A percentile compares a stretch with the other conserved stretches of the same genome.
phyloP scores from a whole-genome alignment of 2,113 vertebrate genomes.

The Microtus richardsoni region DNA sequence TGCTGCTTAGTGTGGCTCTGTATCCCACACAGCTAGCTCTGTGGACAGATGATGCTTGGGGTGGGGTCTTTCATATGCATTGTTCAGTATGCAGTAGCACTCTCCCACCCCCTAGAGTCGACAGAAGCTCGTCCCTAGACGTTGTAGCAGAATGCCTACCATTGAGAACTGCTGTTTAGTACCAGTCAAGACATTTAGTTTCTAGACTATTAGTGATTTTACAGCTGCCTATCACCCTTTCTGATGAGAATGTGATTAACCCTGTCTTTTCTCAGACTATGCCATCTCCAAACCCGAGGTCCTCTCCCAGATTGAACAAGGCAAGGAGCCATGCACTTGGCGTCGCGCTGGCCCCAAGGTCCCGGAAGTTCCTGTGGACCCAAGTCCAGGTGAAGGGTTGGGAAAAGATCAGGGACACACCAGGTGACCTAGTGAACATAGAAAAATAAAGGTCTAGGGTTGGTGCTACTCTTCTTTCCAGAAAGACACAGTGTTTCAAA shows the following conservation, averaged over 20 bases:
- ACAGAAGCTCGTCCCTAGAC: not conserved
- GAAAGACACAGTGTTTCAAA: not conserved
- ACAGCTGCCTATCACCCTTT: not conserved
- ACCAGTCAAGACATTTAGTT: not conserved
- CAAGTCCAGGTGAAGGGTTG: constrained; percentile 77
- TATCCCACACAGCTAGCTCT: fast-evolving
- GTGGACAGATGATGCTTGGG: not conserved
- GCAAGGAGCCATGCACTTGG: constrained; percentile 75
- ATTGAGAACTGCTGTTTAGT: not conserved
- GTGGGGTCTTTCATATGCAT: not conserved
- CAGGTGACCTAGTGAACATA: not conserved
- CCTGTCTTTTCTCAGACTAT: constrained; percentile 75
- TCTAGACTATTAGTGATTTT: not conserved
- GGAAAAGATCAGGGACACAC: not conserved
- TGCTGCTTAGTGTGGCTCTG: not conserved
- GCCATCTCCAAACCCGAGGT: constrained; percentile 80
- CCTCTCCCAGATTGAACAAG: constrained; percentile 77
- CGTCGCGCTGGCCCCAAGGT: constrained; percentile 19
- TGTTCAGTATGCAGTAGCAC: not conserved
- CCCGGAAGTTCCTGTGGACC: constrained; percentile 69
- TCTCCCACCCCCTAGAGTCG: too few relatives aligned
- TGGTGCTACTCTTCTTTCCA: not conserved
- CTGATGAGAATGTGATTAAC: constrained; percentile 30
- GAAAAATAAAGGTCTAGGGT: not conserved
- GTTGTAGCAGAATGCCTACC: not conserved